These are phyloP conservation scores for Neoaliturus tenellus DNA, from an alignment of 2,888 invertebrate species.

Conservation along the genomic window DNA sequence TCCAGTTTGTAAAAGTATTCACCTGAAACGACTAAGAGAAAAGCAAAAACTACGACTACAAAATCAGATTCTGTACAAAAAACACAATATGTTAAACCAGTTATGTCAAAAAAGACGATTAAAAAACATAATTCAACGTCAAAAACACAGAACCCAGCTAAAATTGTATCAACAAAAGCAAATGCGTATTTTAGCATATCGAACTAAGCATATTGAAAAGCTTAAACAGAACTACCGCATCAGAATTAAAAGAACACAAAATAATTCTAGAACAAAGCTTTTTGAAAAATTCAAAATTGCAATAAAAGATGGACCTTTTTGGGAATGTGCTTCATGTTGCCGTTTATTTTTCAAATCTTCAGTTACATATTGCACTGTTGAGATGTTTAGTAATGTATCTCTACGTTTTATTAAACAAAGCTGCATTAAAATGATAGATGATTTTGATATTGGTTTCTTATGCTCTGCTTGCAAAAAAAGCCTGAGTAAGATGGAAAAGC, in stretches of 20 bases:
- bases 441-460: not conserved
- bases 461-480: conserved; percentile 28
- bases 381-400: not conserved
- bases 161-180: not conserved
- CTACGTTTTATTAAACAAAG: not conserved
- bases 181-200: not conserved
- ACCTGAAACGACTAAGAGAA: not conserved
- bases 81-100: not conserved
- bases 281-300: not conserved
- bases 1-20: not conserved
- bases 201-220: not conserved
- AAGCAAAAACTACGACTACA: not conserved
- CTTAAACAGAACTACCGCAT: not conserved
- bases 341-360: not conserved
- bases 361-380: not conserved
- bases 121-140: not conserved
- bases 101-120: not conserved
- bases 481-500: not conserved
- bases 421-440: not conserved
- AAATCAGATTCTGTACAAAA: not conserved
- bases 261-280: not conserved
- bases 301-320: not conserved
- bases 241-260: not conserved
- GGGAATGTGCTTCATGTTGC: not conserved
- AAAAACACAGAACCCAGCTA: not conserved